Base-by-base conservation (phyloP, 2,888 invertebrate genomes). In the Scrobipalpa atriplicella region DNA sequence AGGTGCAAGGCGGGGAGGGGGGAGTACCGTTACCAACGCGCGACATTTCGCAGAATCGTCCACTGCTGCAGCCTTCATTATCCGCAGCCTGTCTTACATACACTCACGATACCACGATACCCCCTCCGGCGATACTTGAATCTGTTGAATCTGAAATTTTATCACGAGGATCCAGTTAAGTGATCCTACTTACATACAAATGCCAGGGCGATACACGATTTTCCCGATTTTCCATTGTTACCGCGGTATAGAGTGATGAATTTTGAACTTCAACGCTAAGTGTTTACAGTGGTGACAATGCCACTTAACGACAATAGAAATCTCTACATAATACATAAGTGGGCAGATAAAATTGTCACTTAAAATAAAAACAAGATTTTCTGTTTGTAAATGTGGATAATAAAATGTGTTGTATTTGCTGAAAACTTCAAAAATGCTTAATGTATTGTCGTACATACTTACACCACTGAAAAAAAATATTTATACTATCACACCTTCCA, bases 31-130 rank as follows among this genome's bases (percentile, higher is more conserved):
- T 78, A 78, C 62, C 68, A 64, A 70, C 47, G 66, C 69, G 78
- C 74, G 78, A 78, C 80, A 81, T 77, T 82, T 82, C 82, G 78
- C 72, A 72, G 82, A 82, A 82, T 74, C 73, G 69, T 70, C 69
- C 65, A 62, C 47, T 47, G 43, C 60, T 68, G 68, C 70, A 75
- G 70, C 72, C 71, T 77, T 76, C 75, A 76, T 78, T 79, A 78
- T 76, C 71, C 73, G 67, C 70, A n/a, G 56, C 64, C 21, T 64
- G 56, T 56, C 64, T 64, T 56, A 64, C 64, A 64, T 56, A 63
- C 63, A 52, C 51, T 63, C 63, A 63, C 63, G 63, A 63, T 36
- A 39, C 43, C 18, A 43, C 43, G 62, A 43, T 62, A 21, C 41
- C 62, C 62, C 64, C 64, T 38, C 38, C 38, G 54, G 64, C 64